phyloP scores from a whole-genome alignment of 2,888 invertebrate genomes.

The Cephus pygmeus region DNA sequence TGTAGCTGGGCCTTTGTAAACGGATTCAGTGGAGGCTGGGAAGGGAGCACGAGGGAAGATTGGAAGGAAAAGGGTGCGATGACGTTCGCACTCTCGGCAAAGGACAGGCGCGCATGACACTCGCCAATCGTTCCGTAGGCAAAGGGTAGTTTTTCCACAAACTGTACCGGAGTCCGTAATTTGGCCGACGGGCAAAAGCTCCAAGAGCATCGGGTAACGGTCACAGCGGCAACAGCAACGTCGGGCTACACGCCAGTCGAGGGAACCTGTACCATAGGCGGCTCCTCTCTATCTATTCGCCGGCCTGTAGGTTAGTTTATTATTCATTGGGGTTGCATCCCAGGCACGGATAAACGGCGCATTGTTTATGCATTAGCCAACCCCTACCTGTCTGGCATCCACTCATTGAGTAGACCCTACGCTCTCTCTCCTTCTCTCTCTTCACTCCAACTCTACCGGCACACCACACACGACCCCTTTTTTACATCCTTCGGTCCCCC shows the following conservation, averaged over 20 bases:
- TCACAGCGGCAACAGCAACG: background rate
- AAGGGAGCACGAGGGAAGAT: background rate
- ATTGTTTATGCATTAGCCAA: slow-evolving; percentile 61
- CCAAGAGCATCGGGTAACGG: background rate
- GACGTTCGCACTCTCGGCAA: slow-evolving; percentile 31
- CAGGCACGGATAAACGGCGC: slow-evolving; percentile 55
- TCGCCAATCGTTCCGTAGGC: background rate
- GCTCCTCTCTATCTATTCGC: slow-evolving; percentile 39
- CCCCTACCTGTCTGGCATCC: slow-evolving; percentile 25
- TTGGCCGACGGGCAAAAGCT: background rate
- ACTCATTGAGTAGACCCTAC: background rate
- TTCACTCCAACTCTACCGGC: background rate
- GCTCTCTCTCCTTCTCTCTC: background rate
- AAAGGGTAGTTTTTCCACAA: background rate
- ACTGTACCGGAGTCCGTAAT: background rate
- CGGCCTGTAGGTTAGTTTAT: slow-evolving; percentile 50
- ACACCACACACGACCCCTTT: background rate
- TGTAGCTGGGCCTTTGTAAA: background rate
- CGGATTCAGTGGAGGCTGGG: background rate
- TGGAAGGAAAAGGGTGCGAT: slow-evolving; percentile 22
- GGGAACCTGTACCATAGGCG: slow-evolving; percentile 15
- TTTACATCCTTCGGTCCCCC: background rate
- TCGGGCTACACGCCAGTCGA: background rate
- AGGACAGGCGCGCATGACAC: background rate
- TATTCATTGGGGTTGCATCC: slow-evolving; percentile 58